Percentiles rank a stretch among this genome's conserved stretches.
Conservation (phyloP, 2,113 vertebrate genomes). For the Cinclus cinclus region DNA sequence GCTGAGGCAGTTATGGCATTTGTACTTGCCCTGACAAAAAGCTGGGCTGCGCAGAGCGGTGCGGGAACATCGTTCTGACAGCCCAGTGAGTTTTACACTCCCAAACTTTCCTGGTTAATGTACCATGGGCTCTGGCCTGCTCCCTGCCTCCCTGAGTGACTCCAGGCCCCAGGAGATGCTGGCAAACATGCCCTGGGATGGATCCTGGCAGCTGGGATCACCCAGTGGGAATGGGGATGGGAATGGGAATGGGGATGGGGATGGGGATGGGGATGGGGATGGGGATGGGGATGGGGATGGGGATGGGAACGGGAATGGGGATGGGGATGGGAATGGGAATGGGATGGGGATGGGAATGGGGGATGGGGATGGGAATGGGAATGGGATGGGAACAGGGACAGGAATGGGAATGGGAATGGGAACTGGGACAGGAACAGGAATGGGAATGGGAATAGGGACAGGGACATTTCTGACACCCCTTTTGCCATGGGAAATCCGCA, state of each 20-base stretch:
- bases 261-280: rapidly evolving
- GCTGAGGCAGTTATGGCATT: constrained; percentile 7
- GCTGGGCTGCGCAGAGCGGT: background rate
- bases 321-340: rapidly evolving
- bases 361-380: too few species aligned
- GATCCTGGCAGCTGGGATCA: background rate
- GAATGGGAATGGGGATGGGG: background rate
- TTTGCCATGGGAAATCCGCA: too few species aligned
- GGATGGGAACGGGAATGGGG: background rate
- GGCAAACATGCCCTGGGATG: background rate
- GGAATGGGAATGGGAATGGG: too few species aligned
- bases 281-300: background rate
- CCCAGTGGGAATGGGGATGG: rapidly evolving
- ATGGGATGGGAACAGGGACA: background rate
- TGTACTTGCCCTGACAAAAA: constrained; percentile 39
- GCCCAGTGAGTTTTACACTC: background rate
- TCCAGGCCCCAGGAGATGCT: rapidly evolving
- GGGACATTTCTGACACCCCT: background rate
- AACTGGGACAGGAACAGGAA: too few species aligned
- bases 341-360: background rate
- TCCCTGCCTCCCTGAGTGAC: background rate
- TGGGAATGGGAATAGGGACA: rapidly evolving
- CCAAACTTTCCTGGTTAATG: constrained; percentile 29
- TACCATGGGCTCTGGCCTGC: background rate
- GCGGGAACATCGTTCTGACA: constrained; percentile 58